These are phyloP conservation scores for Diarsia rubi DNA, from an alignment of 2,888 invertebrate genomes.

Conservation along the genomic window DNA sequence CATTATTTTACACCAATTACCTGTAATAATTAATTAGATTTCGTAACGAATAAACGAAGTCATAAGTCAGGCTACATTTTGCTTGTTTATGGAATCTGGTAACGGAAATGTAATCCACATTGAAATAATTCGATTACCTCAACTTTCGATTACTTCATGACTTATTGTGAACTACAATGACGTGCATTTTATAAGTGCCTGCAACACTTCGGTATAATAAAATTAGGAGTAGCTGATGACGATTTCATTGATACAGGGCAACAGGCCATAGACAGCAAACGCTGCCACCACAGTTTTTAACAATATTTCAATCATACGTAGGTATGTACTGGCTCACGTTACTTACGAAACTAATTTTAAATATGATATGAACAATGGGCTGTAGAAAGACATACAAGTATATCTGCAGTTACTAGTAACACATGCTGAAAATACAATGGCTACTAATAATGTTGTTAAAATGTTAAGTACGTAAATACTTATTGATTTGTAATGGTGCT, in stretches of 20 bases:
- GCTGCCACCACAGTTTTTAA: conserved; percentile 1
- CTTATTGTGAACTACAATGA: conserved; percentile 39
- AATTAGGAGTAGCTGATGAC: conserved; percentile 21
- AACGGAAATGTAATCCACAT: conserved; percentile 3
- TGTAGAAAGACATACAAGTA: conserved; percentile 72
- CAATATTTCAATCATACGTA: conserved; percentile 16
- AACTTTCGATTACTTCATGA: conserved; percentile 33
- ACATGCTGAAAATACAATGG: conserved; percentile 59
- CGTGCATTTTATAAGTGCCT: conserved; percentile 44
- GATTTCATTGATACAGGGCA: conserved; percentile 42
- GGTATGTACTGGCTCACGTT: conserved; percentile 6
- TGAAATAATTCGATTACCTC: conserved; percentile 9
- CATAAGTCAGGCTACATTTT: not conserved
- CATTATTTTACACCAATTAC: not conserved
- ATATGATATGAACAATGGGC: conserved; percentile 80
- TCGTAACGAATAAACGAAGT: not conserved
- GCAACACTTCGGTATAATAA: conserved; percentile 25
- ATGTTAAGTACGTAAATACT: not conserved
- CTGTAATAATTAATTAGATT: not conserved
- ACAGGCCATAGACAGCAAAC: conserved; percentile 8
- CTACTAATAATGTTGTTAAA: conserved; percentile 45
- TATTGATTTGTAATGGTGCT: conserved; percentile 14
- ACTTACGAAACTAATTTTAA: conserved; percentile 65
- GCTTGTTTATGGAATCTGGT: not conserved
- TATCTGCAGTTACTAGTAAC: conserved; percentile 55